These are phyloP conservation scores for Drosophila yooni DNA, from an alignment of 2,888 invertebrate species.

Conservation along the genomic window DNA sequence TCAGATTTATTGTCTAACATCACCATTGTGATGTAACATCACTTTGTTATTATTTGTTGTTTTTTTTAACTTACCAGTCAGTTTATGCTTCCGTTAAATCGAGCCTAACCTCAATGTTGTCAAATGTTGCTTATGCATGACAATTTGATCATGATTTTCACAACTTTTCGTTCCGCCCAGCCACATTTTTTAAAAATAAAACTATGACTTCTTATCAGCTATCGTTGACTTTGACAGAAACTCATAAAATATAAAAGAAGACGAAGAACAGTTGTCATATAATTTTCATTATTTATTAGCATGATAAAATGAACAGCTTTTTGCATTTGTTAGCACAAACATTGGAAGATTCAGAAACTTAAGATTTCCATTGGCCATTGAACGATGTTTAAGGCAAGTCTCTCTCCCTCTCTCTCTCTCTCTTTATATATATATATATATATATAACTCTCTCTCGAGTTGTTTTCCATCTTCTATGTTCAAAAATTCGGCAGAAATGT, in stretches of 20 bases:
- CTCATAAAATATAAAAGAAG: not conserved
- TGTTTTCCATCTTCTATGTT: not conserved
- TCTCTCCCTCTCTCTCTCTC: not conserved
- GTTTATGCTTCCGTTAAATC: not conserved
- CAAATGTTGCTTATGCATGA: not conserved
- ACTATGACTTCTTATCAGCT: not conserved
- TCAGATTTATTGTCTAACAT: not conserved
- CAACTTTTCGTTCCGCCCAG: not conserved
- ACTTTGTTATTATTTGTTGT: not conserved
- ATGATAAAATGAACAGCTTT: not conserved
- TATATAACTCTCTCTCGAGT: not conserved
- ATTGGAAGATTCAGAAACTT: not conserved
- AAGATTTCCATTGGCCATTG: not conserved
- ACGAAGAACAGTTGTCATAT: not conserved
- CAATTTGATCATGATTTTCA: not conserved
- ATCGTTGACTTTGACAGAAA: slow-evolving; percentile 4
- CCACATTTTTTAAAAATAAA: not conserved
- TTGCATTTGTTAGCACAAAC: not conserved
- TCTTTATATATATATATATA: no score
- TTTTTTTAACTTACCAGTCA: not conserved
- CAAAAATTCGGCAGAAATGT: not conserved
- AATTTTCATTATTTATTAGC: not conserved
- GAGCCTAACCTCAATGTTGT: not conserved
- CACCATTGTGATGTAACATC: not conserved
- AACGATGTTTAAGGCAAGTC: no score